phyloP scores from a whole-genome alignment of 2,797 vertebrate species.

The Hippopotamyrus pictus region DNA sequence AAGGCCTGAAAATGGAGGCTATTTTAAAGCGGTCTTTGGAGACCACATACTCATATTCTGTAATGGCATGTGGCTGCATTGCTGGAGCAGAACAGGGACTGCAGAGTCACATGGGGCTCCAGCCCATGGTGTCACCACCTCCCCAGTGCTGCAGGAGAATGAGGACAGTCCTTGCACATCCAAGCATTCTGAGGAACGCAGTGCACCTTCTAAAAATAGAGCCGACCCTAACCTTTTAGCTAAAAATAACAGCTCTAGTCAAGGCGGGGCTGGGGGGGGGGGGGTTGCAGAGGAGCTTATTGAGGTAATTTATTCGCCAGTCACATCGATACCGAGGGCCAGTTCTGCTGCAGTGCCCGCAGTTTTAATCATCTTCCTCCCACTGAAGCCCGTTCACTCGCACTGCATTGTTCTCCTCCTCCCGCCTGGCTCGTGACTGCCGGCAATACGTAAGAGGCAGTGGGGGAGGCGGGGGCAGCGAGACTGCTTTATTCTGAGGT shows the following conservation, averaged over 20 bases:
- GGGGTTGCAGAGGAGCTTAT: background rate
- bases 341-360: background rate
- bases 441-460: background rate
- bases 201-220: conserved; percentile 10
- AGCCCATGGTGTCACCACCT: background rate
- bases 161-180: background rate
- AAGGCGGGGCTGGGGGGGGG: background rate
- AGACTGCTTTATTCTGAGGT: conserved; percentile 63
- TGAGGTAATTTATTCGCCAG: conserved; percentile 1
- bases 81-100: background rate
- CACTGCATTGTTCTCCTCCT: background rate
- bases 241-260: conserved; percentile 2
- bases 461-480: background rate
- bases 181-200: background rate
- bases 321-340: background rate
- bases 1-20: background rate
- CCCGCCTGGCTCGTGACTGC: background rate
- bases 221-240: background rate
- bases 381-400: background rate
- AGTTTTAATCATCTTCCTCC: conserved; percentile 1
- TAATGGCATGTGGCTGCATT: background rate
- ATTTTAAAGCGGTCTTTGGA: background rate
- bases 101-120: background rate
- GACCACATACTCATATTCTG: background rate
- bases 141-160: background rate